These are phyloP conservation scores for Melanargia galathea DNA, from an alignment of 2,888 invertebrate genomes.

Conservation along the genomic window DNA sequence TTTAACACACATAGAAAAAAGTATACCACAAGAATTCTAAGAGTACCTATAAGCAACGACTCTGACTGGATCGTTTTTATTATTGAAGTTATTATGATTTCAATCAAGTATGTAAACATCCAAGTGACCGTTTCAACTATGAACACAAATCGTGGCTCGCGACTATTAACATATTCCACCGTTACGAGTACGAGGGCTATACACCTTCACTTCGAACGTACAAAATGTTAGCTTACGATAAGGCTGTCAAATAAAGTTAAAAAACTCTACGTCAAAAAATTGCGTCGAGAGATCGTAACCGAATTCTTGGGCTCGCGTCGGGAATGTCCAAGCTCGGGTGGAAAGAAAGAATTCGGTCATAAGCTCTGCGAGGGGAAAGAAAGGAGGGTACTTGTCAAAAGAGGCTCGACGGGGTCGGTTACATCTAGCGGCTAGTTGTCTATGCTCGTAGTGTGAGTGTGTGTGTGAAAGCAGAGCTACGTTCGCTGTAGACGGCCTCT, in stretches of 20 bases:
- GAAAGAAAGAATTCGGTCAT: constrained; percentile 55
- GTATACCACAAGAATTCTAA: constrained; percentile 53
- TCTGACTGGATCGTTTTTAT: constrained; percentile 59
- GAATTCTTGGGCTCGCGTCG: constrained; percentile 44
- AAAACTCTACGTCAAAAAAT: constrained; percentile 61
- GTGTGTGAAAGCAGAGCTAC: constrained; percentile 82
- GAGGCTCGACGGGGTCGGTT: constrained; percentile 49
- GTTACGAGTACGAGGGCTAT: constrained; percentile 65
- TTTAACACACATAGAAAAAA: constrained; percentile 72
- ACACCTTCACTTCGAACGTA: constrained; percentile 61
- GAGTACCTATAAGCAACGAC: constrained; percentile 49
- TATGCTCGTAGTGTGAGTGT: constrained; percentile 76
- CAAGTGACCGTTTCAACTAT: constrained; percentile 71
- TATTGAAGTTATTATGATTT: constrained; percentile 74
- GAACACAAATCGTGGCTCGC: constrained; percentile 80
- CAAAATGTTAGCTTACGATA: constrained; percentile 63
- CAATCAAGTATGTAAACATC: constrained; percentile 58
- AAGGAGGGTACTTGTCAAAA: constrained; percentile 39
- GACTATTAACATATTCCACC: constrained; percentile 66
- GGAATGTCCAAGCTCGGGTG: constrained; percentile 22
- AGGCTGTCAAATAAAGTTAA: constrained; percentile 59
- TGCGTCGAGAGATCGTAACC: constrained; percentile 55
- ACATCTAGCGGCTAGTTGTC: constrained; percentile 60
- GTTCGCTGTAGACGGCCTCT: constrained; percentile 74
- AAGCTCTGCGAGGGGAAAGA: constrained; percentile 31